Percentiles rank a stretch among this genome's conserved stretches.
Conservation (phyloP, 2,797 vertebrate species). For the Halcyon leucocephala region DNA sequence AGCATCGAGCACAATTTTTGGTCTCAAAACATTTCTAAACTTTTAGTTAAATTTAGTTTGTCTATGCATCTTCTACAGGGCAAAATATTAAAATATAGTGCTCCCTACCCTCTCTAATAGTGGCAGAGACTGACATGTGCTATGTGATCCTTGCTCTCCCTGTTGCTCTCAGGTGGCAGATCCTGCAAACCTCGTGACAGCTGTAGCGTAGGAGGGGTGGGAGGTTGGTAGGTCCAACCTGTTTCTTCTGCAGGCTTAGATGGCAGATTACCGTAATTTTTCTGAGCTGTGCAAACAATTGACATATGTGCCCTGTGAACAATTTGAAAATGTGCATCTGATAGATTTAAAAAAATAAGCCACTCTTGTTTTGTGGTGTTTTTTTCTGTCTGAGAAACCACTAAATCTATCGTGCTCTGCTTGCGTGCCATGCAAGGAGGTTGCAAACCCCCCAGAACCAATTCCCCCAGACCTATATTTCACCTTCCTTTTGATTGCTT, state of each 20-base stretch:
- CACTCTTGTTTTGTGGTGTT: not conserved
- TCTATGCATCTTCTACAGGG: not conserved
- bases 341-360: not conserved
- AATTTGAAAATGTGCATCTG: not conserved
- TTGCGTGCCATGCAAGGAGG: not conserved
- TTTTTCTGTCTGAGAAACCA: not conserved
- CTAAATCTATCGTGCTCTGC: not conserved
- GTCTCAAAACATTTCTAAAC: not conserved
- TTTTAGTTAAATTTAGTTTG: not conserved
- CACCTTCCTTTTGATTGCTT: constrained; percentile 66
- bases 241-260: not conserved
- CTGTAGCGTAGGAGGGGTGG: not conserved
- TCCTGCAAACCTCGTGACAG: not conserved
- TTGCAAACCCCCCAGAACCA: not conserved
- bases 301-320: not conserved
- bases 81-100: not conserved
- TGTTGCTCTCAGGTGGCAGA: not conserved
- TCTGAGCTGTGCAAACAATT: not conserved
- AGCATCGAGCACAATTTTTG: not conserved
- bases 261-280: not conserved
- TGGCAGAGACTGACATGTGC: not conserved
- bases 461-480: constrained; percentile 24
- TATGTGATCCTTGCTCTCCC: not conserved
- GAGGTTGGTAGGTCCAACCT: not conserved
- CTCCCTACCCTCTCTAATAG: not conserved